These are phyloP conservation scores for Lochmaea crataegi DNA, from an alignment of 2,888 invertebrate species.

Conservation along the genomic window DNA sequence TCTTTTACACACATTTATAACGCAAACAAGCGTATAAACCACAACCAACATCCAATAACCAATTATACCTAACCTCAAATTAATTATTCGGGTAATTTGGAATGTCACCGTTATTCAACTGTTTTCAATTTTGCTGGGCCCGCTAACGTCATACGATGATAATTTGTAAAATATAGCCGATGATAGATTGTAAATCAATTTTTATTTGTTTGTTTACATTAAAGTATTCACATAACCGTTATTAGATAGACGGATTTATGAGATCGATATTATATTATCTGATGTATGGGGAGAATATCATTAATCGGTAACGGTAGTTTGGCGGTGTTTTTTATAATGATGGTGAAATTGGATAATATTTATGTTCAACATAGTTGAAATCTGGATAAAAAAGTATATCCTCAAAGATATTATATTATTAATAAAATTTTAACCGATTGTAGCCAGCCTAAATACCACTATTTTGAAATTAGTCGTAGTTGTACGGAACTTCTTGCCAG, in stretches of 20 bases:
- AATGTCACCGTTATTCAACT: constrained; percentile 35
- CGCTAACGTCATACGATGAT: constrained; percentile 28
- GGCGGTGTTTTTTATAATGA: background rate
- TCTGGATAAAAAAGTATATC: no score
- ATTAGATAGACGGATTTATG: constrained; percentile 14
- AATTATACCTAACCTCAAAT: constrained; percentile 34
- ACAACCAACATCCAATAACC: constrained; percentile 25
- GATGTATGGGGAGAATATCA: constrained; percentile 3
- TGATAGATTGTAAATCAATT: constrained; percentile 40
- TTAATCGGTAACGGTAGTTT: background rate
- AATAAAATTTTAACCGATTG: no score
- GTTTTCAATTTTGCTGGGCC: constrained; percentile 28
- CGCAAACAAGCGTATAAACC: constrained; percentile 9
- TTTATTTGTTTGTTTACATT: constrained; percentile 33
- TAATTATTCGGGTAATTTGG: constrained; percentile 34
- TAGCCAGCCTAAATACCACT: no score
- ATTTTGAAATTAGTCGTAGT: no score
- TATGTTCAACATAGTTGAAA: background rate
- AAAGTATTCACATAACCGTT: constrained; percentile 27
- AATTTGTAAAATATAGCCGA: constrained; percentile 36
- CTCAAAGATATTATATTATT: no score
- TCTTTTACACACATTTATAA: background rate
- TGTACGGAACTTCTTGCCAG: no score
- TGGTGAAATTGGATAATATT: background rate
- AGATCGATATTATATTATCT: background rate